Percentiles rank a stretch among this genome's conserved stretches.
Evolutionary conservation across 2,113 vertebrate genomes (phyloP).

Genomic region (Probosciger aterrimus): DNA sequence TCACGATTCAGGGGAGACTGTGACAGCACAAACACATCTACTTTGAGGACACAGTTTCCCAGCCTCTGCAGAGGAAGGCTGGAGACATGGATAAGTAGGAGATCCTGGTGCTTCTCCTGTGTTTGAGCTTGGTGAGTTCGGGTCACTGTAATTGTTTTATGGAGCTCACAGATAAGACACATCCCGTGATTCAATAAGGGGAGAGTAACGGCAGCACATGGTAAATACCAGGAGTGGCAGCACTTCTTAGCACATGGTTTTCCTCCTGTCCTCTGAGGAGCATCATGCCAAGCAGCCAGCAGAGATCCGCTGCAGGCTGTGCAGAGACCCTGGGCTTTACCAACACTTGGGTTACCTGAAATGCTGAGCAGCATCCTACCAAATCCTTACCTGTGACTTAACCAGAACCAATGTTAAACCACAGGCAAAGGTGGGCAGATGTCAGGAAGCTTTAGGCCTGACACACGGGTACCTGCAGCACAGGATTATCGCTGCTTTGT

Average conservation of each 20-base stretch:
- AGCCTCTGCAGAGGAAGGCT: neutral
- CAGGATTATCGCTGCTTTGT: neutral
- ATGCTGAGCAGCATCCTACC: neutral
- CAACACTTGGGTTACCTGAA: rapidly evolving
- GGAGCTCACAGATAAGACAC: neutral
- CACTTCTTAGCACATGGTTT: neutral
- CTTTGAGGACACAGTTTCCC: rapidly evolving
- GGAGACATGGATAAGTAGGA: rapidly evolving
- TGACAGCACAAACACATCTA: neutral
- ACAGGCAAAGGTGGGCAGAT: neutral
- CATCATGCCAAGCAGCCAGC: neutral
- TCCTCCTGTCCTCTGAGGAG: neutral
- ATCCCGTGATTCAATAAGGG: rapidly evolving
- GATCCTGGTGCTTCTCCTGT: neutral
- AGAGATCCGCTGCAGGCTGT: neutral
- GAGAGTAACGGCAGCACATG: neutral
- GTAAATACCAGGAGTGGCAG: rapidly evolving
- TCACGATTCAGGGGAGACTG: rapidly evolving
- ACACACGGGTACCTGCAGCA: neutral
- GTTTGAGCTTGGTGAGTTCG: neutral
- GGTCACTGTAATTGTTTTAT: neutral
- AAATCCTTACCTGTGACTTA: neutral
- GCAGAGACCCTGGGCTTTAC: neutral
- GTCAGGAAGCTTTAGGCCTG: neutral
- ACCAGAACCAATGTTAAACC: rapidly evolving